phyloP scores from a whole-genome alignment of 1,140 invertebrate genomes.

The Phortica variegata region DNA sequence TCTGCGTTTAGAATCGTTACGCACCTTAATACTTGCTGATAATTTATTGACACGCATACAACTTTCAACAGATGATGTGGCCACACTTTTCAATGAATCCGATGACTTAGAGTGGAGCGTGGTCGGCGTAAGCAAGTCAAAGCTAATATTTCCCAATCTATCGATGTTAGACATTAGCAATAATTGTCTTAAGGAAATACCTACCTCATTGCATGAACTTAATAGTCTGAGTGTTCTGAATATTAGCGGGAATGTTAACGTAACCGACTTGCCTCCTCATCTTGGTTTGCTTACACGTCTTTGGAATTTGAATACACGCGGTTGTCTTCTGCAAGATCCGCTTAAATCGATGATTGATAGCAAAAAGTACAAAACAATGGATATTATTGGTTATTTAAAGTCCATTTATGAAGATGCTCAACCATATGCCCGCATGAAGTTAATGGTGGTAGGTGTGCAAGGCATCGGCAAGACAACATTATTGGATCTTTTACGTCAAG shows the following conservation, averaged over 20 bases:
- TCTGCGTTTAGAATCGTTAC: slow-evolving; percentile 59
- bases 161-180: slow-evolving; percentile 94
- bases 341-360: slow-evolving; percentile 89
- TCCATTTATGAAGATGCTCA: slow-evolving; percentile 86
- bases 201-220: slow-evolving; percentile 82
- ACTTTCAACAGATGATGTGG: slow-evolving; percentile 72
- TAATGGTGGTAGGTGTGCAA: slow-evolving; percentile 96
- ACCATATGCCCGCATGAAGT: slow-evolving; percentile 92
- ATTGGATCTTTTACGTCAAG: slow-evolving; percentile 80
- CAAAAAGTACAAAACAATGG: slow-evolving; percentile 94
- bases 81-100: slow-evolving; percentile 48
- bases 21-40: slow-evolving; percentile 72
- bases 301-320: slow-evolving; percentile 93
- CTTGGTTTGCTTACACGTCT: slow-evolving; percentile 90
- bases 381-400: slow-evolving; percentile 94
- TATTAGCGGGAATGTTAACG: slow-evolving; percentile 82
- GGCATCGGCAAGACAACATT: slow-evolving; percentile 92
- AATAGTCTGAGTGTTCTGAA: slow-evolving; percentile 91
- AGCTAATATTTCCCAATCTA: slow-evolving; percentile 88
- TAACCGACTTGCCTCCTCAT: slow-evolving; percentile 87
- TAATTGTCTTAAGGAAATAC: slow-evolving; percentile 79
- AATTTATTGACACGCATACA: slow-evolving; percentile 80
- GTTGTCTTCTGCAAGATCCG: slow-evolving; percentile 86
- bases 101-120: slow-evolving; percentile 56
- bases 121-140: slow-evolving; percentile 60